Base-by-base conservation (phyloP, 2,113 vertebrate species). In the Brachionichthys hirsutus region DNA sequence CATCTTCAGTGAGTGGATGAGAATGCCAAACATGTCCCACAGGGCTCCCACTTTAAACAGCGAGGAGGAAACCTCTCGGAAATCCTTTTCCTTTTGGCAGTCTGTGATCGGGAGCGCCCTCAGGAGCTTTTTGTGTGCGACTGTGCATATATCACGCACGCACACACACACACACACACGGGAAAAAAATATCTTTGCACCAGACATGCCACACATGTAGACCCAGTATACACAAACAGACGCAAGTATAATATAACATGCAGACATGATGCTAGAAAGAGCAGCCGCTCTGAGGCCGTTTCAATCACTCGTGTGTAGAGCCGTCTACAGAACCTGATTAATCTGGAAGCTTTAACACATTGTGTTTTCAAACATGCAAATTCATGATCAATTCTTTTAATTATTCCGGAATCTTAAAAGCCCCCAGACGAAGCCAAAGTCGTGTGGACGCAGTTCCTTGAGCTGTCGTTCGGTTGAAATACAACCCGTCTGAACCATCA, bases 11-110 rank as follows among this genome's bases (percentile, higher is more conserved):
- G 85, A 87, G 85, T 77, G 82, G 85, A 88, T 77, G 80, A 86
- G 89, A 89, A 84, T 84, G 85, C 82, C 87, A 85, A 88, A 86
- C 84, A 80, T 68, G 70, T 89, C 87, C 86, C 87, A 81, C 59
- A 70, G 86, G 89, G 81, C 73, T 76, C 69, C 67, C 84, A 73
- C 84, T 85, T 86, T 82, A 85, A 80, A 85, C 54, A 87, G 80
- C 62, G 58, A 80, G 74, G 77, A 81, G 81, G 84, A 84, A 90
- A 87, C 84, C 83, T 87, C 85, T 87, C 82, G 77, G 87, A 90
- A 89, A 90, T 86, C 81, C 83, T 85, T 82, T 88, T 83, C 80
- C 87, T 89, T 80, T 83, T 80, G 87, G 83, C 83, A 77, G 80
- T 70, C 72, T 84, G 82, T 84, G 79, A 89, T 85, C 64, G 73